Percentiles rank a stretch among this genome's conserved stretches.
These are phyloP conservation scores for Cyanoderma ruficeps DNA, from an alignment of 2,113 vertebrate species.

Conservation along the genomic window DNA sequence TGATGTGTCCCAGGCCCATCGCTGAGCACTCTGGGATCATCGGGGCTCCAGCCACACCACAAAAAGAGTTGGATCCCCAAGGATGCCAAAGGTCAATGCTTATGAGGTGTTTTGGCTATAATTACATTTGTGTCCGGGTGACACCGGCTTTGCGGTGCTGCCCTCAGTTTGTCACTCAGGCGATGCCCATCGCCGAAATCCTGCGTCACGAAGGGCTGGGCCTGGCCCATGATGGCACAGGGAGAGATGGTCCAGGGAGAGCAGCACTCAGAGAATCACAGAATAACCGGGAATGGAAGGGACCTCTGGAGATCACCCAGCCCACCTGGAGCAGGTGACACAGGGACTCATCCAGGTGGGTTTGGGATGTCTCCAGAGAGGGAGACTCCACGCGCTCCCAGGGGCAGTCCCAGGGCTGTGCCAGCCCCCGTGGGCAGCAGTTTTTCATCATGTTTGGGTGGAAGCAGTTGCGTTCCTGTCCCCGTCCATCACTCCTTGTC, in stretches of 20 bases:
- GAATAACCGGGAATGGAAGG: not conserved
- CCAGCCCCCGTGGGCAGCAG: fast-evolving
- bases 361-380: not conserved
- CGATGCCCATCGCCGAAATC: not conserved
- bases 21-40: fast-evolving
- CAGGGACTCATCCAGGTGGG: too few relatives aligned
- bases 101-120: fast-evolving
- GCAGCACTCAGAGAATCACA: too few relatives aligned
- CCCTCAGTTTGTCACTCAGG: not conserved
- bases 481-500: fast-evolving
- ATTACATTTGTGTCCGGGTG: fast-evolving
- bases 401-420: not conserved
- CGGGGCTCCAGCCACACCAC: not conserved
- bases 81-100: fast-evolving
- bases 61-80: fast-evolving
- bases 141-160: fast-evolving
- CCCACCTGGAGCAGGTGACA: not conserved
- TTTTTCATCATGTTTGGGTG: fast-evolving
- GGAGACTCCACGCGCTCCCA: not conserved
- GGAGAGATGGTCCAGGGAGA: not conserved
- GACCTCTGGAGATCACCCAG: not conserved
- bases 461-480: fast-evolving
- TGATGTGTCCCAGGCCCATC: not conserved
- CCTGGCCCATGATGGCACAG: not conserved
- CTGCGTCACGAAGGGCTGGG: not conserved